These are phyloP conservation scores for Antitype chi DNA, from an alignment of 2,888 invertebrate genomes.

Conservation along the genomic window DNA sequence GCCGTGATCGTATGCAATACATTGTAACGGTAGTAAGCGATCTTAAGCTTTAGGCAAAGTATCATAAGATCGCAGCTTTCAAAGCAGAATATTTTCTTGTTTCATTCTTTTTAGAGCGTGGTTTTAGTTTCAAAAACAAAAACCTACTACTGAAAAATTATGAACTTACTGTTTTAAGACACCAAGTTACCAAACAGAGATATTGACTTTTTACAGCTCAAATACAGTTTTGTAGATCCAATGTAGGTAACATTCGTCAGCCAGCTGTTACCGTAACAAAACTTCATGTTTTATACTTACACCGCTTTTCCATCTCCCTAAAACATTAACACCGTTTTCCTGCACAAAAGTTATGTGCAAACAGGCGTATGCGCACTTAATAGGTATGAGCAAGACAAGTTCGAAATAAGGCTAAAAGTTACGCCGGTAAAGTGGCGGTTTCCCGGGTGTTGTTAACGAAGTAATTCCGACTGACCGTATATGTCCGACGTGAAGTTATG, in stretches of 20 bases:
- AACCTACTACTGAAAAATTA: no score
- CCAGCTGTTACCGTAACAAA: neutral
- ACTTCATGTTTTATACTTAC: conserved; percentile 18
- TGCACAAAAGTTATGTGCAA: conserved; percentile 43
- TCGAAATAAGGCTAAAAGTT: conserved; percentile 54
- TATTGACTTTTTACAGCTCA: neutral
- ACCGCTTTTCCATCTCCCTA: conserved; percentile 7
- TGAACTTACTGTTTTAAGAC: neutral
- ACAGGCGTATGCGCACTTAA: conserved; percentile 38
- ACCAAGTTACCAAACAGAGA: neutral
- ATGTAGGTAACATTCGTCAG: neutral
- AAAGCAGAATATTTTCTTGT: no score
- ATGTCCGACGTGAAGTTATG: conserved; percentile 59
- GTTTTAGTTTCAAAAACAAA: no score
- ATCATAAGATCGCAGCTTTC: no score
- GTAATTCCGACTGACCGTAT: conserved; percentile 54
- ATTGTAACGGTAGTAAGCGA: no score
- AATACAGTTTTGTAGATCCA: neutral
- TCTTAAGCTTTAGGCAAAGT: no score
- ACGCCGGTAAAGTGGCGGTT: conserved; percentile 51
- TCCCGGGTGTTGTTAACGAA: conserved; percentile 51
- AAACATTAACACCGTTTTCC: conserved; percentile 37
- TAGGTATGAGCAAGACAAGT: conserved; percentile 46
- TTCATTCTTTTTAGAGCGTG: no score
- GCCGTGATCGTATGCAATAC: no score